phyloP scores from a whole-genome alignment of 2,113 vertebrate species.

The Misgurnus anguillicaudatus region DNA sequence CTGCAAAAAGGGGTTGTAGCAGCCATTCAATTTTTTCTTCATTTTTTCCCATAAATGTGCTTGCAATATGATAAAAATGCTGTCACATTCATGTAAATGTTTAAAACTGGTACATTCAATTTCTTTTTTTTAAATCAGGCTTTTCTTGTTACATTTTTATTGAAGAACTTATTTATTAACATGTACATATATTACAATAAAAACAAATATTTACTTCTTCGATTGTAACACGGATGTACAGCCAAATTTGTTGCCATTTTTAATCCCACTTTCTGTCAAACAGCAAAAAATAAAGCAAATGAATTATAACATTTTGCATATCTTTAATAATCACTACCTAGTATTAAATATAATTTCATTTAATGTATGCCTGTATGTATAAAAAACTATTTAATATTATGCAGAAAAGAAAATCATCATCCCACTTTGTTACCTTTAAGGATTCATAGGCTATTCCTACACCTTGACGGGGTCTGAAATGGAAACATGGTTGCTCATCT shows the following conservation, averaged over 20 bases:
- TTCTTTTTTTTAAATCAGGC: too few relatives aligned
- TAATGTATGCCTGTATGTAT: not conserved
- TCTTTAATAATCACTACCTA: too few relatives aligned
- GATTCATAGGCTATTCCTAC: not conserved
- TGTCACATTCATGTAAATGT: too few relatives aligned
- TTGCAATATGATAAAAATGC: too few relatives aligned
- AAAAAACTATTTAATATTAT: not conserved
- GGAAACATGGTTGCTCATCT: slow-evolving; percentile 54
- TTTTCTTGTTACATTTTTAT: too few relatives aligned
- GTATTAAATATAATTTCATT: not conserved
- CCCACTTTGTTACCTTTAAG: slow-evolving; percentile 61
- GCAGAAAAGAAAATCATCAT: not conserved
- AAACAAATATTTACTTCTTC: not conserved
- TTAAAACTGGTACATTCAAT: too few relatives aligned
- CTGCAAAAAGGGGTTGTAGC: too few relatives aligned
- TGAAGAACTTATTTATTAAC: too few relatives aligned
- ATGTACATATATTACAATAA: not conserved
- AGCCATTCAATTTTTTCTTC: too few relatives aligned
- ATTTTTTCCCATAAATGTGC: too few relatives aligned
- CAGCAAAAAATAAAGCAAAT: slow-evolving; percentile 40
- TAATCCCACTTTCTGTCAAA: slow-evolving; percentile 76
- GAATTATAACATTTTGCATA: too few relatives aligned
- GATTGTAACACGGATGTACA: too few relatives aligned
- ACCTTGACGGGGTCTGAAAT: slow-evolving; percentile 60
- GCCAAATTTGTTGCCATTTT: slow-evolving; percentile 73